Base-by-base conservation (phyloP, 2,797 vertebrate genomes). In the Alcedo quadribrachys region DNA sequence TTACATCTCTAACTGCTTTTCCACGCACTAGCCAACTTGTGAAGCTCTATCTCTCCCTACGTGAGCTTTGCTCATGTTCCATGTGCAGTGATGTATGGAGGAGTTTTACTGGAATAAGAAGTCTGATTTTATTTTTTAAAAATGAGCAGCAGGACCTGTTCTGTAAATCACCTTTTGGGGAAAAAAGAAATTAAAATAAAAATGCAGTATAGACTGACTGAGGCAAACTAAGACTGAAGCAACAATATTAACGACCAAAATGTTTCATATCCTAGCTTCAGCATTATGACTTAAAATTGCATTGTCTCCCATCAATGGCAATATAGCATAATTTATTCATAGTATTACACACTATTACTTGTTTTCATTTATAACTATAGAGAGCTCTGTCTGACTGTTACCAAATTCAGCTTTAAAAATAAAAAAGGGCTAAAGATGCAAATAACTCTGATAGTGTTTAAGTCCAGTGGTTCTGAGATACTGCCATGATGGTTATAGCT, bases 1-100 rank as follows among this genome's bases (percentile, higher is more conserved):
- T 93, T 81, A 69, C 25, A 73, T 65, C 48, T 80, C 20, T 58
- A 77, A 48, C 75, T 85, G 33, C 57, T 80, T 94, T 94, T 90
- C 71, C 54, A 73, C 51, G 67, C 74, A 58, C 15, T 76, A 80
- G 61, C 55, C 50, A 81, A 74, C 46, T 77, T 83, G 27, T 7
- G 35, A 61, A 82, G 18, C 25, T 77, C 16, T 65, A 77, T 68
- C 5, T 27, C 5, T 0, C 27, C 37, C 90, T 33, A 53, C 27
- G 87, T 45, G 14, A 88, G 30, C 25, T 83, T 78, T 88, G 35
- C 43, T 82, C 40, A 15, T 58, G 20, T 82, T 86, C 84, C 50
- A 28, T 46, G 37, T 40, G 78, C 68, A 88, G 11, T 55, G 43
- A 85, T 73, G 37, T 67, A 90, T 37, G 55, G 73, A 82, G 60